A percentile compares a stretch with the other conserved stretches of the same genome.
Conservation (phyloP, 2,113 vertebrate genomes). For the Leptobrachium ailaonicum region DNA sequence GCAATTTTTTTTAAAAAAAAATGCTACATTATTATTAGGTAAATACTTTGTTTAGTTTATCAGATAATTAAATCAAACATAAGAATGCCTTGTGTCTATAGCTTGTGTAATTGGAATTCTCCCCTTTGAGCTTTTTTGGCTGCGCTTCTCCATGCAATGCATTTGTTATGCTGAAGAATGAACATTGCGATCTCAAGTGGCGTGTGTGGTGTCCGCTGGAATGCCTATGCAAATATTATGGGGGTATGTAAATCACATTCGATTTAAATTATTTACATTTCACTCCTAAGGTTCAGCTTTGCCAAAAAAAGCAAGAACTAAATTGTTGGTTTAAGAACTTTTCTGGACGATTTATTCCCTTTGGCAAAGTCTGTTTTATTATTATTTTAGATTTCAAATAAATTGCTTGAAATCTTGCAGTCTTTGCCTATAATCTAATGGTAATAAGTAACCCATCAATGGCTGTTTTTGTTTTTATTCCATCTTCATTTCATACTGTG, state of each 20-base stretch:
- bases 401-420: not conserved
- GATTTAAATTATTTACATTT: conserved; percentile 36
- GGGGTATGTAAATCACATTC: conserved; percentile 43
- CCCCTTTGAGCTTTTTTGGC: conserved; percentile 15
- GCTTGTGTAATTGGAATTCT: conserved; percentile 19
- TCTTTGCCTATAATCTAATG: not conserved
- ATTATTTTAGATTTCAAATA: not conserved
- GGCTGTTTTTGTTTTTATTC: not conserved
- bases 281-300: conserved; percentile 9
- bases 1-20: not conserved
- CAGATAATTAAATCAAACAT: not conserved
- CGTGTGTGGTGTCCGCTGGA: conserved; percentile 9
- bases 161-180: conserved; percentile 30
- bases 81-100: conserved; percentile 2
- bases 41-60: conserved; percentile 1
- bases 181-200: conserved; percentile 40
- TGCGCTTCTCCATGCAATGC: conserved; percentile 5
- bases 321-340: conserved; percentile 18
- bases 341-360: conserved; percentile 9
- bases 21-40: not conserved
- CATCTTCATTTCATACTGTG: too few species aligned
- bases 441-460: not conserved
- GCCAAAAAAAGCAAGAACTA: conserved; percentile 33
- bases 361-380: conserved; percentile 11
- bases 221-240: conserved; percentile 43